These are phyloP conservation scores for Cryptocephalus moraei DNA, from an alignment of 2,888 invertebrate genomes.

Conservation along the genomic window DNA sequence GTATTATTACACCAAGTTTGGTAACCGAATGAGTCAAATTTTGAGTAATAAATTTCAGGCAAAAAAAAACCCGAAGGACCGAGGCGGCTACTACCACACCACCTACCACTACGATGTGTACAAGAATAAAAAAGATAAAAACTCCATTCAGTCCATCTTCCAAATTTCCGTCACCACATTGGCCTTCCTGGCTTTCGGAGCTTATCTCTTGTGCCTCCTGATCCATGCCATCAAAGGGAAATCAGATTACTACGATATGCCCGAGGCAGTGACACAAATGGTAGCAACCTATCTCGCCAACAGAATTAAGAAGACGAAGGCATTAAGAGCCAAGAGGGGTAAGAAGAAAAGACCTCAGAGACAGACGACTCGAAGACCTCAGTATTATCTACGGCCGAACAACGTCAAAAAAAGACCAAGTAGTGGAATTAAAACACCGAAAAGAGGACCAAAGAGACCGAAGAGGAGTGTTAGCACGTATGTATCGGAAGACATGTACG, in stretches of 20 bases:
- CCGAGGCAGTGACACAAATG: constrained; percentile 26
- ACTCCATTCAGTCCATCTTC: constrained; percentile 55
- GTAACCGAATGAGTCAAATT: no score
- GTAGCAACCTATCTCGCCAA: constrained; percentile 21
- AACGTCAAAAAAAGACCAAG: constrained; percentile 6
- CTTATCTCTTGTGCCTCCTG: constrained; percentile 68
- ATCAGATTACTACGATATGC: constrained; percentile 28
- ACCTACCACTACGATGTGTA: constrained; percentile 19
- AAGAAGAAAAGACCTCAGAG: constrained; percentile 1
- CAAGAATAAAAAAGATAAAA: constrained; percentile 41
- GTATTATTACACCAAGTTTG: no score
- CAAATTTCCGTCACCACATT: constrained; percentile 68
- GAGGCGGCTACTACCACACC: constrained; percentile 19
- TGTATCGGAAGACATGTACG: constrained; percentile 40
- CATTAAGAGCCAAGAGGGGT: constrained; percentile 2
- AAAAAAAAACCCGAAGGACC: constrained; percentile 20
- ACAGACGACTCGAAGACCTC: constrained; percentile 3
- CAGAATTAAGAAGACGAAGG: constrained; percentile 15
- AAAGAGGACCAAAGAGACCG: constrained; percentile 11
- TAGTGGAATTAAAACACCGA: not conserved
- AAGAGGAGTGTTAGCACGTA: constrained; percentile 22
- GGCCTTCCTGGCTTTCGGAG: constrained; percentile 76
- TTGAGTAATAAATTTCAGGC: no score
- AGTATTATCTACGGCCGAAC: not conserved
- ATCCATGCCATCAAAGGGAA: constrained; percentile 65